A percentile compares a stretch with the other conserved stretches of the same genome.
phyloP scores from a whole-genome alignment of 2,888 invertebrate species.

The Pollenia griseotomentosa region DNA sequence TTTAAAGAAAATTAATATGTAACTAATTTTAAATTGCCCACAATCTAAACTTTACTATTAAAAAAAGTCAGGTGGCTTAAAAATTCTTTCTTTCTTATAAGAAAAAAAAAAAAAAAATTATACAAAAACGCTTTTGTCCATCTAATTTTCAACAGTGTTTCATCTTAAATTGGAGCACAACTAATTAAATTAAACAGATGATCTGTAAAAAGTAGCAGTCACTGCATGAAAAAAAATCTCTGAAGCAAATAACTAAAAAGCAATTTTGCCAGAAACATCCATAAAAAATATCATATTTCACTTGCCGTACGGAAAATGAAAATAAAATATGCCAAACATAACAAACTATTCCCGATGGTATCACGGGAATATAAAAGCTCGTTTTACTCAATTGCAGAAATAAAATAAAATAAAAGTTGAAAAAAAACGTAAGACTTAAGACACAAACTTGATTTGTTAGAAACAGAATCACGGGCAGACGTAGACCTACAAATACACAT shows the following conservation, averaged over 20 bases:
- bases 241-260: not conserved
- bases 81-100: not conserved
- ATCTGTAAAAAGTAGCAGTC: conserved; percentile 53
- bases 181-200: conserved; percentile 69
- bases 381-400: not conserved
- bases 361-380: conserved; percentile 25
- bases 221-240: not conserved
- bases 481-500: not conserved
- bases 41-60: not conserved
- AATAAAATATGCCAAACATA: not conserved
- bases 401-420: not conserved
- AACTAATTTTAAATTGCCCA: not conserved
- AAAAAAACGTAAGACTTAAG: conserved; percentile 65
- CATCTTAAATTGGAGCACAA: conserved; percentile 65
- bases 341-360: conserved; percentile 53
- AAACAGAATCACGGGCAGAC: not conserved
- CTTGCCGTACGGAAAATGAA: conserved; percentile 43
- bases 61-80: not conserved
- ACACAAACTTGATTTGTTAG: conserved; percentile 65
- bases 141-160: conserved; percentile 39
- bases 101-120: not conserved
- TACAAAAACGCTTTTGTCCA: conserved; percentile 4
- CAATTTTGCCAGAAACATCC: conserved; percentile 19
- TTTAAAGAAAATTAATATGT: no score
- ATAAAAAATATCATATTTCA: conserved; percentile 63